Evolutionary conservation across 2,888 invertebrate genomes (phyloP).

Genomic region (Folsomia manolachei): DNA sequence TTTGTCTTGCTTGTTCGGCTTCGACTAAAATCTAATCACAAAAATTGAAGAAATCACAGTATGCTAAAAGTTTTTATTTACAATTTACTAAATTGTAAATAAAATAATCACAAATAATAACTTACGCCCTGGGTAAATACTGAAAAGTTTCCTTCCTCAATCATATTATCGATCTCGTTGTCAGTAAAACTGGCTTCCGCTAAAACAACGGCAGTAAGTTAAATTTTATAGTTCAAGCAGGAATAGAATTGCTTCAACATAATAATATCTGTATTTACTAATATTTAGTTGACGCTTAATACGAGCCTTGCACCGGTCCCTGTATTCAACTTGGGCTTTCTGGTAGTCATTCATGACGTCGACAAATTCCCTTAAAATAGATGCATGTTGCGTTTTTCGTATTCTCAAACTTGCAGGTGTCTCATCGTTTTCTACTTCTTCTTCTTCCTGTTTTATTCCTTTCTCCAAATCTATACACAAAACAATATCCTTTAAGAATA

Average conservation of each 20-base stretch:
- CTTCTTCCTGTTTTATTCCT: slow-evolving; percentile 55
- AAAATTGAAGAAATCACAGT: too few relatives aligned
- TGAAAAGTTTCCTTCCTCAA: slow-evolving; percentile 96
- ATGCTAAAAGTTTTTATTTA: too few relatives aligned
- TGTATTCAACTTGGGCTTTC: slow-evolving; percentile 61
- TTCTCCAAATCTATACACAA: slow-evolving; percentile 54
- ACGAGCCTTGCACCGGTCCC: slow-evolving; percentile 61
- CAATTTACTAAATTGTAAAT: too few relatives aligned
- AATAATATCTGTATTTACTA: slow-evolving; percentile 57
- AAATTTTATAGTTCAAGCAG: too few relatives aligned
- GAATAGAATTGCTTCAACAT: not conserved
- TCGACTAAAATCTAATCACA: not conserved
- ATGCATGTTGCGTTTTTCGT: slow-evolving; percentile 57
- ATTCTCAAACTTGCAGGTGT: slow-evolving; percentile 52
- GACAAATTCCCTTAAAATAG: slow-evolving; percentile 60
- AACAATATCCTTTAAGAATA: too few relatives aligned
- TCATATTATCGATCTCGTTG: slow-evolving; percentile 97
- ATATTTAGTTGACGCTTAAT: slow-evolving; percentile 62
- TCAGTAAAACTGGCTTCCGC: slow-evolving; percentile 91
- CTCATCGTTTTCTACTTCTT: slow-evolving; percentile 36
- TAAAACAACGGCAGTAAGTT: not conserved
- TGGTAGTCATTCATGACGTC: slow-evolving; percentile 63
- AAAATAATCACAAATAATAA: not conserved
- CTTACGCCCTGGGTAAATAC: slow-evolving; percentile 87
- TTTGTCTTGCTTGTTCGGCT: slow-evolving; percentile 20